Evolutionary conservation across 2,888 invertebrate genomes (phyloP), one percentile per base, ranked within the genome.

Genomic region (Argyresthia albistria): DNA sequence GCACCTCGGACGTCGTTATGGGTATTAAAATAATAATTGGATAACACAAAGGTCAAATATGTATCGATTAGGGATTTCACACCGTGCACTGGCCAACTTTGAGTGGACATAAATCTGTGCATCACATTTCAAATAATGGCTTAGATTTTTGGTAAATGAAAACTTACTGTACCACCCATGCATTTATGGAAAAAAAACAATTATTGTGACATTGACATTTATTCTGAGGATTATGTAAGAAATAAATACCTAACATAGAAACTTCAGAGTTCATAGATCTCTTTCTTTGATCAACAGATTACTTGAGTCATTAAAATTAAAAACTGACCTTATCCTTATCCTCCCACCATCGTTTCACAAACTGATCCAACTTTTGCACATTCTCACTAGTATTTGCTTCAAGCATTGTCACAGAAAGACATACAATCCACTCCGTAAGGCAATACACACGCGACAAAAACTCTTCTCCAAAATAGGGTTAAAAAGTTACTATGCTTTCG

Each of bases 21-120:
- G 77, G 72, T 76, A 79, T 81, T 80, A 78, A 77, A 52, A 76
- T 76, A 79, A 76, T 82, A 82, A 82, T 82, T 81, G 83, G 81
- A 81, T 83, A 78, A 77, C 56, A 64, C 71, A 71, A 62, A 67
- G 78, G 79, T 78, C 80, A 81, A 77, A 64, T 70, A 25, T 25
- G 25, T 25, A 73, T 73, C 63, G 76, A 73, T 73, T 60, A 63
- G 60, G 62, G 62, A 67, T 68, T 74, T 70, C 57, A 63, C 59
- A 54, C 43, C 47, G 54, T 56, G 52, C 12, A 11, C n/a, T n/a
- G n/a, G n/a, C n/a, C n/a, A 25, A 4, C 25, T 25, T 25, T 25
- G 6, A 25, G 25, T 6, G 6, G 25, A 25, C 25, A 25, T 2
- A 25, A 25, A 25, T 25, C 25, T 25, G 25, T 25, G 25, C 25